A percentile compares a stretch with the other conserved stretches of the same genome.
phyloP scores from a whole-genome alignment of 2,113 vertebrate species.

The Todiramphus saurophagus region DNA sequence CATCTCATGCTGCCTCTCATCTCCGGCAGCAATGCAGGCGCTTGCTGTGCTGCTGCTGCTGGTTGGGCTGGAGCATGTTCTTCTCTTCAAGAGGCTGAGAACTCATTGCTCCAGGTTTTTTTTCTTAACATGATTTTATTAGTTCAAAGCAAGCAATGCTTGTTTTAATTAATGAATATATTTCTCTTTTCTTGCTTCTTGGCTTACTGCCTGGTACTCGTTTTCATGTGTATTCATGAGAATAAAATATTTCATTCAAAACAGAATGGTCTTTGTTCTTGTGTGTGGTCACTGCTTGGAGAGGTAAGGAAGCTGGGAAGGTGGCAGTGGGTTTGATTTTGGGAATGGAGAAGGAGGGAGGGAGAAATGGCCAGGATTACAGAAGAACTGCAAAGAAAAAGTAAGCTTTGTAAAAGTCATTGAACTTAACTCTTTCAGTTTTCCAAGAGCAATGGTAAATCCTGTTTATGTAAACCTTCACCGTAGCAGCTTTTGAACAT shows the following conservation, averaged over 20 bases:
- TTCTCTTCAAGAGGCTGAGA: background rate
- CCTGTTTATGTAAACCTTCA: conserved; percentile 5
- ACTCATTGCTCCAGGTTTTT: background rate
- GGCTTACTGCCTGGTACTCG: background rate
- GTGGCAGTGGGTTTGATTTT: background rate
- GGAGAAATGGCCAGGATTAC: background rate
- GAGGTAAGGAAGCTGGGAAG: conserved; percentile 28
- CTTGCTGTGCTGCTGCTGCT: background rate
- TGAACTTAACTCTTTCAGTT: background rate
- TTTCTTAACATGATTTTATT: background rate
- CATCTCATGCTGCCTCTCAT: background rate
- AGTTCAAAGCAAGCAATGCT: conserved; percentile 47
- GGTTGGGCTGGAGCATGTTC: background rate
- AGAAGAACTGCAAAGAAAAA: background rate
- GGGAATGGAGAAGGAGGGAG: background rate
- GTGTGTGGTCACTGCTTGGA: background rate
- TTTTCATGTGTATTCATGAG: background rate
- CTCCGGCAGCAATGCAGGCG: background rate
- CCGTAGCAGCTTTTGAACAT: background rate
- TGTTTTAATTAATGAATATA: conserved; percentile 50
- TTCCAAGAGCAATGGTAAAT: background rate
- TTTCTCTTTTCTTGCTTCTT: conserved; percentile 26
- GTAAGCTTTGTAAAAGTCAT: background rate
- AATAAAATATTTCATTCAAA: conserved; percentile 6
- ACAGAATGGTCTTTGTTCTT: conserved; percentile 25